Evolutionary conservation across 53 echinoderm and acorn worm species (phyloP), one percentile per base, ranked within the genome.

Genomic region (Paracentrotus lividus): DNA sequence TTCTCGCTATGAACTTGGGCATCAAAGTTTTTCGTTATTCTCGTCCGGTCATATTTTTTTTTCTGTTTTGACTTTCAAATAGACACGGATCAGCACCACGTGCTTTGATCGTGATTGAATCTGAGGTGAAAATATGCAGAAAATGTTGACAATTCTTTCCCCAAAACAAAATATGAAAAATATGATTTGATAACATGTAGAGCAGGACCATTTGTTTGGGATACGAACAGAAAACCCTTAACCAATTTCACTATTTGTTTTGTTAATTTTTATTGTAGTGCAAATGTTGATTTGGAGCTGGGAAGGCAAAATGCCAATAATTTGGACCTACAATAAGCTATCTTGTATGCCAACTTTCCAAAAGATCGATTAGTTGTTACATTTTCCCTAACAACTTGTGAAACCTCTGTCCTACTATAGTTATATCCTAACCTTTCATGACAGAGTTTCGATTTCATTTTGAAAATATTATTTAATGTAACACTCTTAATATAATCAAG

Each of bases 11-110:
- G n/a, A n/a, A 72, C 72, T 72, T 72, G 36, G 72, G 21, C 49
- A 47, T 85, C n/a, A n/a, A n/a, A 49, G 15, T 49, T 52, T 51
- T 85, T n/a, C 36, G 36, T 72, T 36, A 72, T 40, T 72, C 40
- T 72, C 72, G 16, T 21, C 40, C 8, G 72, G 72, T 85, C 52
- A 52, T 8, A 49, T 52, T 52, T 49, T n/a, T n/a, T 32, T 45
- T 27, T 52, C 47, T 85, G 52, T 85, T 85, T 85, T 47, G 29
- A 85, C 27, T 85, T 26, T n/a, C 24, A 85, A 85, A 85, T 85
- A 85, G 27, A 4, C 31, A 85, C 49, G 85, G 27, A 85, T 85
- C n/a, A n/a, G 85, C 31, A 49, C 29, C 52, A 31, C 49, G 85
- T 85, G 85, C n/a, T 85, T 5, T 26, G 14, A n/a, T 49, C 26